These are phyloP conservation scores for Nematostella vectensis DNA, from an alignment of 92 coral and sea anemone species.

Conservation along the genomic window DNA sequence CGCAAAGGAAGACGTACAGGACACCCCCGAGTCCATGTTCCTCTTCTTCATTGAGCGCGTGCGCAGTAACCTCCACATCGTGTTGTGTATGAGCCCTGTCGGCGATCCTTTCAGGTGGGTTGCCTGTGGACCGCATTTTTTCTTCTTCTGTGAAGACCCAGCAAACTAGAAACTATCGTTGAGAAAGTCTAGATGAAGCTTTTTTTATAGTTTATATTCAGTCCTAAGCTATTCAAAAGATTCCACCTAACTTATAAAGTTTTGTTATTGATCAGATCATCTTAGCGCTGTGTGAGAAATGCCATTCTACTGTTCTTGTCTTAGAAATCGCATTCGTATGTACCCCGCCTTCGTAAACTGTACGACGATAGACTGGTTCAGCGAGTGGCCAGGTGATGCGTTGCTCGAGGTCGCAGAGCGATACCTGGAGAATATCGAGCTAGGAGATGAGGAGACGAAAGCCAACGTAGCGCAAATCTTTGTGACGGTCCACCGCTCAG, in stretches of 20 bases:
- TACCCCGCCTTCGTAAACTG: slow-evolving; percentile 99
- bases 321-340: slow-evolving; percentile 98
- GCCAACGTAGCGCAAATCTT: slow-evolving; percentile 79
- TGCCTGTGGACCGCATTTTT: no score
- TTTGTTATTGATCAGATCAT: no score
- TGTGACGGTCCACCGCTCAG: slow-evolving; percentile 89
- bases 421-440: slow-evolving; percentile 88
- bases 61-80: slow-evolving; percentile 89
- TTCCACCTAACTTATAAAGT: no score
- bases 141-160: no score
- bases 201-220: no score
- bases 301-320: not conserved
- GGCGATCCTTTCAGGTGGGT: slow-evolving; percentile 97
- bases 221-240: no score
- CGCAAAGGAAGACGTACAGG: slow-evolving; percentile 74
- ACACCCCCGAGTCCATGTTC: slow-evolving; percentile 91
- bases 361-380: slow-evolving; percentile 98
- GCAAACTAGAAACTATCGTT: no score
- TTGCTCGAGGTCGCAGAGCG: slow-evolving; percentile 95
- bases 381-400: slow-evolving; percentile 99
- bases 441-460: slow-evolving; percentile 89
- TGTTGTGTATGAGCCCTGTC: slow-evolving; percentile 97
- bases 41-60: slow-evolving; percentile 90
- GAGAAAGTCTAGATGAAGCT: no score
- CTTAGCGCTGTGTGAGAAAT: no score